These are phyloP conservation scores for Troglohyphantes excavatus DNA, from an alignment of 2,888 invertebrate genomes.

Conservation along the genomic window DNA sequence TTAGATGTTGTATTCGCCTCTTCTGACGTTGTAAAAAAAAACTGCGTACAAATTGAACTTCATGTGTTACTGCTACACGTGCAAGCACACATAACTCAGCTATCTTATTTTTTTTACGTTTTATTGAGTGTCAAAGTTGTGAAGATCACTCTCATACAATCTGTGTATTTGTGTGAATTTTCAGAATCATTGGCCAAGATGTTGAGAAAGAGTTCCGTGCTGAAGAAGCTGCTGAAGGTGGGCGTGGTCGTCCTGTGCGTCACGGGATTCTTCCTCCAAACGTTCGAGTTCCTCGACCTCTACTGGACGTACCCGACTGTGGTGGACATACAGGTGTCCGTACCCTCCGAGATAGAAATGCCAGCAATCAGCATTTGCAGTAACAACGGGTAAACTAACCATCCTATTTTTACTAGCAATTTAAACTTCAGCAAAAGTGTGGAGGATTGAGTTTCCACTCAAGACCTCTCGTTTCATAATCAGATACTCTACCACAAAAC, in stretches of 20 bases:
- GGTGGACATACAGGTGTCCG: slow-evolving; percentile 60
- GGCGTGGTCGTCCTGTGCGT: slow-evolving; percentile 20
- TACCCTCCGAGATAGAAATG: slow-evolving; percentile 42
- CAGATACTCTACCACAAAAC: too few species aligned
- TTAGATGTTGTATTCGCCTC: too few species aligned
- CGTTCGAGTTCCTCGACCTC: slow-evolving; percentile 26
- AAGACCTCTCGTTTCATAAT: too few species aligned
- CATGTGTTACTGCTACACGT: too few species aligned
- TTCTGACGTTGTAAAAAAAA: too few species aligned
- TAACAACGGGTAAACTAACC: slow-evolving; percentile 60
- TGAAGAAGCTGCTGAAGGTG: slow-evolving; percentile 10
- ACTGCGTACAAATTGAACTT: too few species aligned
- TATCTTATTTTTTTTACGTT: too few species aligned
- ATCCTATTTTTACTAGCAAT: not conserved
- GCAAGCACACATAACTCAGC: too few species aligned
- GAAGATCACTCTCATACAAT: too few species aligned
- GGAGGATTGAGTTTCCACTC: not conserved
- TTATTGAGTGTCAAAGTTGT: too few species aligned
- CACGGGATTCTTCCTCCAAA: slow-evolving; percentile 41
- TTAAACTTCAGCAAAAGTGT: not conserved
- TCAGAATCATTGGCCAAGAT: too few species aligned
- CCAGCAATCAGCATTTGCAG: slow-evolving; percentile 59
- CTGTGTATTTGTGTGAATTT: too few species aligned
- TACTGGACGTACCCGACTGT: slow-evolving; percentile 70
- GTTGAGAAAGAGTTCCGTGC: not conserved